Evolutionary conservation across 1,140 invertebrate genomes (phyloP).

Genomic region (Anadara kagoshimensis): DNA sequence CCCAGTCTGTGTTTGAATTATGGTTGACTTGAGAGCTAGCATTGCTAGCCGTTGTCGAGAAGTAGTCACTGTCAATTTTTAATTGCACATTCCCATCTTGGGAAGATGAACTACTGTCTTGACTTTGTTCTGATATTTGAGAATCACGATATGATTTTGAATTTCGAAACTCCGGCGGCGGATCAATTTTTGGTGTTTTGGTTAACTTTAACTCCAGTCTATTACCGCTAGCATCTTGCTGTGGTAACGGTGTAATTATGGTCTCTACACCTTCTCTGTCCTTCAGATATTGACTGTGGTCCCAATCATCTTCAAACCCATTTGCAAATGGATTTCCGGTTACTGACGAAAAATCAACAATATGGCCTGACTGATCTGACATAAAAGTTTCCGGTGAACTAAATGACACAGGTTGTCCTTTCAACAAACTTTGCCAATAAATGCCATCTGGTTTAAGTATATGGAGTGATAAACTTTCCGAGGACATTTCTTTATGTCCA

Average conservation of each 20-base stretch:
- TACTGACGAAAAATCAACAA: conserved; percentile 28
- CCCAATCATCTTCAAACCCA: conserved; percentile 35
- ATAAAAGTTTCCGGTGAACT: conserved; percentile 31
- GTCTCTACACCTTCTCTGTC: conserved; percentile 40
- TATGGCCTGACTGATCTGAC: conserved; percentile 6
- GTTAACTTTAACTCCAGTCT: conserved; percentile 52
- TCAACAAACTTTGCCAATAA: conserved; percentile 33
- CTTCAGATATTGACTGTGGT: conserved; percentile 20
- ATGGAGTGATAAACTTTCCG: conserved; percentile 55
- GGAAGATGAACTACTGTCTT: conserved; percentile 31
- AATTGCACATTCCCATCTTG: conserved; percentile 12
- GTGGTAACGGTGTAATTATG: conserved; percentile 55
- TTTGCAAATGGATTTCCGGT: conserved; percentile 46
- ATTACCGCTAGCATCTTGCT: conserved; percentile 58
- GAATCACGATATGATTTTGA: conserved; percentile 42
- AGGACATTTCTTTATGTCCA: conserved; percentile 68
- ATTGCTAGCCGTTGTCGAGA: conserved; percentile 26
- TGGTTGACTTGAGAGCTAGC: conserved; percentile 12
- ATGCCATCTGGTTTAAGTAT: conserved; percentile 35
- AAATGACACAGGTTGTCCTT: conserved; percentile 23
- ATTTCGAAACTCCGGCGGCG: conserved; percentile 55
- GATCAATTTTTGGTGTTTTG: conserved; percentile 57
- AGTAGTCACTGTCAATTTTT: conserved; percentile 40
- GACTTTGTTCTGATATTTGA: conserved; percentile 33
- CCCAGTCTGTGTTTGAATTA: background rate